Percentiles rank a stretch among this genome's conserved stretches.
Conservation (phyloP, 2,113 vertebrate genomes). For the Eidolon helvum region DNA sequence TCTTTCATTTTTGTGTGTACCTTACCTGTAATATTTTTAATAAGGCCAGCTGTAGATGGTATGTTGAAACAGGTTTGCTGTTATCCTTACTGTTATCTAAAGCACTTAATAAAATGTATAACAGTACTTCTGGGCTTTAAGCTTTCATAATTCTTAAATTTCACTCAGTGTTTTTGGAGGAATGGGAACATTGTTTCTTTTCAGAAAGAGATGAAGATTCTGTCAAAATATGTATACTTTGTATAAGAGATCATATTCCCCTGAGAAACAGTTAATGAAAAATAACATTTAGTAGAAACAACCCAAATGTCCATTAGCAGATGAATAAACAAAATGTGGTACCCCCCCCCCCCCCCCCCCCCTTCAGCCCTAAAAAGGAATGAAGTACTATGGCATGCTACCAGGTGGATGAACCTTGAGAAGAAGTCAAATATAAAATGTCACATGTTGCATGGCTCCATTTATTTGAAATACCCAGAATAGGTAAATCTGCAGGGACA, state of each 20-base stretch:
- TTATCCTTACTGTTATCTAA: neutral
- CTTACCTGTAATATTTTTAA: neutral
- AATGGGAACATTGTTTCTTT: neutral
- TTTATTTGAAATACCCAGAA: neutral
- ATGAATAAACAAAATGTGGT: neutral
- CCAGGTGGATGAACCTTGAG: neutral
- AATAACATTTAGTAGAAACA: neutral
- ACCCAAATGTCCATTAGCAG: neutral
- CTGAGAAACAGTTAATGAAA: neutral
- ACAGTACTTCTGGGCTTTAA: neutral
- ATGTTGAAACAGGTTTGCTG: neutral
- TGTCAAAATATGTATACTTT: neutral
- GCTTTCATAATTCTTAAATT: neutral
- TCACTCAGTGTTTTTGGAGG: neutral
- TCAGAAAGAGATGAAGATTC: neutral
- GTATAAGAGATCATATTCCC: neutral
- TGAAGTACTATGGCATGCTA: neutral
- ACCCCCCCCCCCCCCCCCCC: too few species aligned
- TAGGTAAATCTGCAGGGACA: neutral
- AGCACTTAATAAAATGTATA: neutral
- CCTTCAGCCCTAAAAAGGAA: neutral
- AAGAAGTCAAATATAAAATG: neutral
- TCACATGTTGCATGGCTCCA: neutral
- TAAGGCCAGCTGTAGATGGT: neutral
- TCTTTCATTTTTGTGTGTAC: neutral